These are phyloP conservation scores for Nasonia oneida DNA, from an alignment of 2,888 invertebrate genomes.

Conservation along the genomic window DNA sequence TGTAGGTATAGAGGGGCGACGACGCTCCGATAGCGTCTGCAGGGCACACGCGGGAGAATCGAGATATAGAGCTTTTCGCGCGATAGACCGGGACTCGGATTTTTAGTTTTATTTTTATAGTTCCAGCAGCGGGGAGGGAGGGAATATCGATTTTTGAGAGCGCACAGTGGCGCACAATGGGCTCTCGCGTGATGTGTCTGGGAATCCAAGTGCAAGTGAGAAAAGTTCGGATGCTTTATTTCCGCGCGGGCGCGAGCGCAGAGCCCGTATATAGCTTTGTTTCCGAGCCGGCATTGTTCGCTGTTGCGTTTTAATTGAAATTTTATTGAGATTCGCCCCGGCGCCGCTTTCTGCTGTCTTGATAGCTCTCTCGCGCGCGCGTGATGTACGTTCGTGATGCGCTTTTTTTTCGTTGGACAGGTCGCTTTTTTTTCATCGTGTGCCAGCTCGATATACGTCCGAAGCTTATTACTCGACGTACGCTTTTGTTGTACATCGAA, in stretches of 20 bases:
- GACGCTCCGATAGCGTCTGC: slow-evolving; percentile 14
- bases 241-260: not conserved
- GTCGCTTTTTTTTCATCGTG: not conserved
- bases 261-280: not conserved
- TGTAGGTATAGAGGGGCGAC: not conserved
- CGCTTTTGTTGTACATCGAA: too few species aligned
- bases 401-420: not conserved
- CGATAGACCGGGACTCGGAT: not conserved
- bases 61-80: not conserved
- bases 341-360: not conserved
- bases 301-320: slow-evolving; percentile 13
- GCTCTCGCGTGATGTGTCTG: not conserved
- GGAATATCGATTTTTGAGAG: slow-evolving; percentile 48
- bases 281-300: slow-evolving; percentile 11
- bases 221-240: slow-evolving; percentile 32
- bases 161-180: not conserved
- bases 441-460: not conserved
- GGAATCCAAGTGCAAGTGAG: slow-evolving; percentile 30
- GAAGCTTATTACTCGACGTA: too few species aligned
- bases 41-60: not conserved
- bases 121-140: slow-evolving; percentile 16
- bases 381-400: not conserved
- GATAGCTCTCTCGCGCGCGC: not conserved
- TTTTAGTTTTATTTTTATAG: slow-evolving; percentile 42
- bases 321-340: slow-evolving; percentile 8